These are phyloP conservation scores for Neolamprologus modestus DNA, from an alignment of 2,113 vertebrate species.

Conservation along the genomic window DNA sequence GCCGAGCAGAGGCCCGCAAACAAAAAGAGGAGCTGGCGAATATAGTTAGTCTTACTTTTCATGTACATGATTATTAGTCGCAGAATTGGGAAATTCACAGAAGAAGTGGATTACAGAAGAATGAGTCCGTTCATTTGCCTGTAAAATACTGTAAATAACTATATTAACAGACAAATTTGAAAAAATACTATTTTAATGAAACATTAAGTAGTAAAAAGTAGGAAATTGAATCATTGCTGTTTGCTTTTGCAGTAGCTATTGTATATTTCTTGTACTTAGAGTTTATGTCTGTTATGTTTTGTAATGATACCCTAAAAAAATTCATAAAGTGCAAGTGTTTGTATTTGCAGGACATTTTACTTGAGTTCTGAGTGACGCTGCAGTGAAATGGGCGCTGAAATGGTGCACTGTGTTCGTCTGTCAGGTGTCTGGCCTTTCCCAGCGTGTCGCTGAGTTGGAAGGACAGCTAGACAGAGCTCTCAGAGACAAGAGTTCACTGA, in stretches of 20 bases:
- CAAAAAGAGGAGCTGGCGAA: slow-evolving; percentile 73
- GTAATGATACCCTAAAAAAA: neutral
- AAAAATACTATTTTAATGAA: neutral
- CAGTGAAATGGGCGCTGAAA: neutral
- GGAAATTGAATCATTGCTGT: neutral
- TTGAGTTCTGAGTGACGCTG: neutral
- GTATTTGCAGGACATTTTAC: neutral
- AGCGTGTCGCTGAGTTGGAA: slow-evolving; percentile 78
- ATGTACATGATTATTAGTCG: neutral
- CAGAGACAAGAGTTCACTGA: slow-evolving; percentile 77
- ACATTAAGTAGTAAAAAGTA: neutral
- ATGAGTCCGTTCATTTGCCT: accelerated
- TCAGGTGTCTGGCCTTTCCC: slow-evolving; percentile 77
- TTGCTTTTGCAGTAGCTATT: neutral
- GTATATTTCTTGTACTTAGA: neutral
- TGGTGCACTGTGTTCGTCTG: neutral
- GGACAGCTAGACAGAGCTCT: slow-evolving; percentile 71
- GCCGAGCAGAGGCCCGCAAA: slow-evolving; percentile 71
- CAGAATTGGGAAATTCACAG: neutral
- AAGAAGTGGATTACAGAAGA: neutral
- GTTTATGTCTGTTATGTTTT: neutral
- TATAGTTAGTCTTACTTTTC: slow-evolving; percentile 64
- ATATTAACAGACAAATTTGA: neutral
- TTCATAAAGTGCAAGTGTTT: neutral
- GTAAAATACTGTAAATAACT: neutral